Evolutionary conservation across 2,888 invertebrate species (phyloP), one percentile per base, ranked within the genome.

Genomic region (Drosophila anceps): DNA sequence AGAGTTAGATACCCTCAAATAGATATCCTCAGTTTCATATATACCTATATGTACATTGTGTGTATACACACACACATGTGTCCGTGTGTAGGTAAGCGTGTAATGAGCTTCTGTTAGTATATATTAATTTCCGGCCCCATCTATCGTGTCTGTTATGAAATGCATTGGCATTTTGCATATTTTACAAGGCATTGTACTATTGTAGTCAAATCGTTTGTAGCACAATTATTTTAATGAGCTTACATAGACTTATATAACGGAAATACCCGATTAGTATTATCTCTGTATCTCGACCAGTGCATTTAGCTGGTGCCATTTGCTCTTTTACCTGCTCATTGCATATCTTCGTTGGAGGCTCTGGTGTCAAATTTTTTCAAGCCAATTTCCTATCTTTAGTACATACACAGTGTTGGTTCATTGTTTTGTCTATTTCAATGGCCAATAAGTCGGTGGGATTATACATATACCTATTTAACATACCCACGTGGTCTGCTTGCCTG

Each of bases 161-260:
- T 66, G 43, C 55, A 69, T 59, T 54, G 61, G 31, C 27, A 18
- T 31, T 35, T 48, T 43, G 51, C 54, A 66, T 60, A 66, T 67
- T 74, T 69, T 59, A 71, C 43, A 63, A 29, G 18, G 66, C 63
- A 69, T 69, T 74, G 57, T 69, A 53, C 69, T 70, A 70, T 63
- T 75, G 48, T 66, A 35, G 44, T 29, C 37, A n/a, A 35, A 63
- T 31, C 59, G 84, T 75, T 86, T 81, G 73, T 69, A 79, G 69
- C 74, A 79, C 89, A 88, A 82, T 86, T 82, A 91, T 91, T 91
- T 86, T 84, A 89, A 91, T 91, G 76, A 82, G 86, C 84, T 86
- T 84, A 90, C 79, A 65, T 76, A 63, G 84, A 76, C 82, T 86
- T 91, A 85, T 44, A 67, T 78, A 79, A 69, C 84, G 84, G 79